phyloP scores from a whole-genome alignment of 2,113 vertebrate species.

The Bos taurus region DNA sequence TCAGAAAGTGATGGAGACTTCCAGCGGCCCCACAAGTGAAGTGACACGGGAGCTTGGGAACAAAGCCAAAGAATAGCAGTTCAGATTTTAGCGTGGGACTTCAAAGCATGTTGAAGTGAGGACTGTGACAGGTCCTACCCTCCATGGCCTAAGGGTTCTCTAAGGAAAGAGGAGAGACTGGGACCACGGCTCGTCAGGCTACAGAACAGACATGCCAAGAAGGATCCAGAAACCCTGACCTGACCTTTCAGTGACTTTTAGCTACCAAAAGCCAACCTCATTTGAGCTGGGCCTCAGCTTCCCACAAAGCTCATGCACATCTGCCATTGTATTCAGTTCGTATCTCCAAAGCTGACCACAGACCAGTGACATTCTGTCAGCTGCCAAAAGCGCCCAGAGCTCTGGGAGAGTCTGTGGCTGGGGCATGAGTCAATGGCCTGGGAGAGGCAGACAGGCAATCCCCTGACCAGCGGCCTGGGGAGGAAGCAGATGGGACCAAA shows the following conservation, averaged over 20 bases:
- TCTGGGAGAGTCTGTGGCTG: not conserved
- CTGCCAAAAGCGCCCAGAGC: not conserved
- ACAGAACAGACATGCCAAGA: not conserved
- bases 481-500: not conserved
- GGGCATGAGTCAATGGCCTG: not conserved
- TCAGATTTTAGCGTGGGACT: not conserved
- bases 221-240: not conserved
- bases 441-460: not conserved
- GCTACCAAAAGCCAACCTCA: not conserved
- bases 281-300: not conserved
- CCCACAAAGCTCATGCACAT: not conserved
- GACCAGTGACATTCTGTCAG: not conserved
- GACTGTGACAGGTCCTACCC: not conserved
- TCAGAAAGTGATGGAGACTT: not conserved
- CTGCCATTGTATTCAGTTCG: not conserved
- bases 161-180: not conserved
- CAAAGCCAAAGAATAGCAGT: not conserved
- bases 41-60: not conserved
- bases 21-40: fast-evolving
- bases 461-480: not conserved
- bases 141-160: not conserved
- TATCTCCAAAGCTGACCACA: not conserved
- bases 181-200: not conserved
- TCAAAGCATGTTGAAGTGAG: not conserved
- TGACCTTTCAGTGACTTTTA: not conserved